Base-by-base conservation (phyloP, 1,140 invertebrate genomes). In the Philotrypesis tridentata region DNA sequence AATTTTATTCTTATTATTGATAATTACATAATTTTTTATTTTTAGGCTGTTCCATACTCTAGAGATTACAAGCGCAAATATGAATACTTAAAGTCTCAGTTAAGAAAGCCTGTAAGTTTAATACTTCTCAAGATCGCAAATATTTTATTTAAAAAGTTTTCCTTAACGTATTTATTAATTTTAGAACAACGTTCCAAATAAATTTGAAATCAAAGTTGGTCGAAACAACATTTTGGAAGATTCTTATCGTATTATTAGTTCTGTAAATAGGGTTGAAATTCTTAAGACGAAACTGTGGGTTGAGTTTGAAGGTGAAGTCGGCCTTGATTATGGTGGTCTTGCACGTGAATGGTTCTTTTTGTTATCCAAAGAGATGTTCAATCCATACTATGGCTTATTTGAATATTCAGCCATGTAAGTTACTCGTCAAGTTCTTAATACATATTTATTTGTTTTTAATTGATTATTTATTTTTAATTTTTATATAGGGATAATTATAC, bases 1-100 rank as follows among this genome's bases (percentile, higher is more conserved):
- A 71, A 40, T 55, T 17, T 0, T n/a, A 55, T 55, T n/a, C n/a
- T n/a, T 31, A 70, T 65, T 43, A 8, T 65, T 23, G n/a, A 27
- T 65, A 23, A 27, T 55, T 77, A 37, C n/a, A 33, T 70, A 25
- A 23, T 37, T 68, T 48, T 37, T 31, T 4, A 71, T 25, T 48
- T 29, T 83, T 86, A 95, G 94, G 97, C 98, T 85, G 97, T 99
- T 89, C 98, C 97, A 55, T 99, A 99, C 93, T 99, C 98, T 29
- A 94, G 98, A 89, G 98, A 99, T 93, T 99, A 99, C 92, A 99
- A 99, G 91, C 95, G 98, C 88, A 99, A 99, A 93, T 99, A 99
- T 92, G 98, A 99, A 92, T 99, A 98, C 92, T 96, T 99, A 90
- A 98, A 99, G 92, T 96, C 95, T 79, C 98, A 98, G 89, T 93